phyloP scores from a whole-genome alignment of 2,888 invertebrate genomes.

The Caradrina kadenii region DNA sequence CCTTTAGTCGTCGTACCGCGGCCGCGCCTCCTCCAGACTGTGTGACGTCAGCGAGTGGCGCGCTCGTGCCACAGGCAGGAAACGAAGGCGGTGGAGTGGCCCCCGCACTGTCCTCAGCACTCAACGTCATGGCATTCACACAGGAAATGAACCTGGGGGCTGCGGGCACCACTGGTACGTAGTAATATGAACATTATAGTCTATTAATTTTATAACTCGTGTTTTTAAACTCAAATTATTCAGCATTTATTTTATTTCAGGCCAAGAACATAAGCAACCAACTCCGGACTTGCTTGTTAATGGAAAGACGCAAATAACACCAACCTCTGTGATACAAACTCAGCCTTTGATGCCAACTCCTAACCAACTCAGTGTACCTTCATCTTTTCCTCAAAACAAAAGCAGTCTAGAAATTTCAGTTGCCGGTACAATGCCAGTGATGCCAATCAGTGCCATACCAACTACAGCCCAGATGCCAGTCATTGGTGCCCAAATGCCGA shows the following conservation, averaged over 20 bases:
- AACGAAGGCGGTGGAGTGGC: slow-evolving; percentile 86
- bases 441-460: slow-evolving; percentile 14
- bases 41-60: slow-evolving; percentile 46
- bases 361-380: slow-evolving; percentile 68
- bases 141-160: slow-evolving; percentile 91
- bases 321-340: slow-evolving; percentile 42
- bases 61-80: slow-evolving; percentile 67
- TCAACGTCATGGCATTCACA: slow-evolving; percentile 96
- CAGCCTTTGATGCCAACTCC: slow-evolving; percentile 53
- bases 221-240: no score
- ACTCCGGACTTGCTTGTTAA: slow-evolving; percentile 85
- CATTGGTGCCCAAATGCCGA: slow-evolving; percentile 13
- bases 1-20: slow-evolving; percentile 69
- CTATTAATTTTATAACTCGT: no score
- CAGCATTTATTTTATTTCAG: slow-evolving; percentile 50
- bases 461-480: slow-evolving; percentile 31
- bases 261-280: slow-evolving; percentile 73
- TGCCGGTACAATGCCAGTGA: slow-evolving; percentile 7
- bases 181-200: background rate
- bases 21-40: slow-evolving; percentile 81
- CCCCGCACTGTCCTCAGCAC: slow-evolving; percentile 93
- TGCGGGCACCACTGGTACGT: slow-evolving; percentile 35
- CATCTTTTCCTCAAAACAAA: slow-evolving; percentile 47
- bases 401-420: slow-evolving; percentile 51
- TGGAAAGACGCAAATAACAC: slow-evolving; percentile 68